Evolutionary conservation across 2,113 vertebrate genomes (phyloP).

Genomic region (Erpornis zantholeuca): DNA sequence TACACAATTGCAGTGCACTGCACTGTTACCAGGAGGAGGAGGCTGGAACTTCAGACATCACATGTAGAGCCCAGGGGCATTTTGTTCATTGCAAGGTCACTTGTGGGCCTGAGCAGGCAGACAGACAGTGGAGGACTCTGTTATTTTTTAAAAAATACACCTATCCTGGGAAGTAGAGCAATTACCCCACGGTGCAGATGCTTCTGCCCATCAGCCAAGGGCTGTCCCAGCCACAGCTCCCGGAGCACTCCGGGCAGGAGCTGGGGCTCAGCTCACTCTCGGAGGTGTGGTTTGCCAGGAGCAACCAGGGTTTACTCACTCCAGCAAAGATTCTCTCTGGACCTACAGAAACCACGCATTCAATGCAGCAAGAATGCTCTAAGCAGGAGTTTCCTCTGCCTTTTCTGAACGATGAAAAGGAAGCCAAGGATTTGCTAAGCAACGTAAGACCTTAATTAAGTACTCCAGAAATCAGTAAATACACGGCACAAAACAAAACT

Average conservation of each 20-base stretch:
- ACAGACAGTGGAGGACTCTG: not conserved
- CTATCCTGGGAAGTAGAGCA: not conserved
- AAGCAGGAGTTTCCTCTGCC: not conserved
- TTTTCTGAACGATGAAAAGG: not conserved
- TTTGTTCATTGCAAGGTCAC: not conserved
- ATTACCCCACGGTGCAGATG: not conserved
- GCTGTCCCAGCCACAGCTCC: not conserved
- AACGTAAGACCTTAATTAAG: not conserved
- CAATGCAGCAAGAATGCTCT: not conserved
- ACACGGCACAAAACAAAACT: not conserved
- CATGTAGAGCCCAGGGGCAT: not conserved
- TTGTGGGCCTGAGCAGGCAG: not conserved
- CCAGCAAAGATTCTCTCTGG: not conserved
- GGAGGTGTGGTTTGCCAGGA: not conserved
- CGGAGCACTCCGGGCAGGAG: accelerated
- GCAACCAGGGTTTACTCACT: no score
- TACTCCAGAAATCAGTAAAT: not conserved
- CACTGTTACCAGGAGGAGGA: not conserved
- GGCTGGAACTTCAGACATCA: not conserved
- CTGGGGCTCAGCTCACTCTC: not conserved
- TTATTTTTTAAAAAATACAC: not conserved
- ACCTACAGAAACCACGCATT: accelerated
- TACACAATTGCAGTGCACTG: not conserved
- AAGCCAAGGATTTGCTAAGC: not conserved
- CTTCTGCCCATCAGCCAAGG: not conserved